Evolutionary conservation across 2,888 invertebrate genomes (phyloP).

Genomic region (Parnassius apollo): DNA sequence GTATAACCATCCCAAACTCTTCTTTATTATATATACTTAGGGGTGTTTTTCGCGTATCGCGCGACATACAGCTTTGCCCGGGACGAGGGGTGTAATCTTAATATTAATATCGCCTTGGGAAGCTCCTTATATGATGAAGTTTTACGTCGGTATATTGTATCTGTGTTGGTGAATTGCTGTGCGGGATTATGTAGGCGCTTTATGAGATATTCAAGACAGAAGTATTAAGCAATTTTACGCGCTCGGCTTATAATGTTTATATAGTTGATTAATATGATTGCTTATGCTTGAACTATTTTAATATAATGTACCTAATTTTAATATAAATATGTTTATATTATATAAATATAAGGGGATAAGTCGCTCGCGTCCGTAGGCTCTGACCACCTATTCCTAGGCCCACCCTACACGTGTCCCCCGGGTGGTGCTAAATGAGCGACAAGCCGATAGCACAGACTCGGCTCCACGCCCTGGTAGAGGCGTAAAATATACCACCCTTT

Average conservation of each 20-base stretch:
- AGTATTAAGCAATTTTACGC: conserved; percentile 30
- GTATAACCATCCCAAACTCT: conserved; percentile 33
- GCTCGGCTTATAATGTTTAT: conserved; percentile 5
- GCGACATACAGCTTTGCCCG: conserved; percentile 37
- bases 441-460: no score
- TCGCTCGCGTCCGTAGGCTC: no score
- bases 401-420: no score
- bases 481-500: no score
- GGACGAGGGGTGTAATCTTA: conserved; percentile 61
- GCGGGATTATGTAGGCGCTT: conserved; percentile 50
- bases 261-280: neutral
- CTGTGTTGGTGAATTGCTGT: conserved; percentile 45
- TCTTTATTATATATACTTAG: conserved; percentile 19
- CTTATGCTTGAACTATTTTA: neutral
- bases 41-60: conserved; percentile 26
- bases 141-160: conserved; percentile 62
- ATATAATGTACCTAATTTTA: no score
- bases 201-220: conserved; percentile 38
- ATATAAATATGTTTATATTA: no score
- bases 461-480: no score
- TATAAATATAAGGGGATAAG: no score
- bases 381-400: no score
- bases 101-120: conserved; percentile 76
- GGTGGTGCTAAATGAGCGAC: no score
- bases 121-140: conserved; percentile 68